These are phyloP conservation scores for Hiodon tergisus DNA, from an alignment of 2,113 vertebrate species.

Conservation along the genomic window DNA sequence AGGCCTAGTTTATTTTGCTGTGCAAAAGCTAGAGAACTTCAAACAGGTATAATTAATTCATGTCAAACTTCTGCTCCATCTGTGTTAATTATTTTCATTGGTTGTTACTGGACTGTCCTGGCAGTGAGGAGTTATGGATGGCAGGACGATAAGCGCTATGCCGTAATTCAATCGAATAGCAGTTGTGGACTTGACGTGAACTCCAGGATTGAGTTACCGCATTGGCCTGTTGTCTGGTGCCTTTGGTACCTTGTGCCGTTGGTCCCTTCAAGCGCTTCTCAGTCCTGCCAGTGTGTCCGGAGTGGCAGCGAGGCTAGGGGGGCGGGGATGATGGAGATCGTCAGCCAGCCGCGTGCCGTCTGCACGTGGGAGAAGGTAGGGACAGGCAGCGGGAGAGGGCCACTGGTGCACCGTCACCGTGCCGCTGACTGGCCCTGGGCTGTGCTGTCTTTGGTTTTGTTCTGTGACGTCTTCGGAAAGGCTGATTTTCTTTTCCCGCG, in stretches of 20 bases:
- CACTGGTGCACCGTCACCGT: too few relatives aligned
- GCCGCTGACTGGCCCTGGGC: too few relatives aligned
- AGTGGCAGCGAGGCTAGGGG: neutral
- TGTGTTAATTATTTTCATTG: conserved; percentile 27
- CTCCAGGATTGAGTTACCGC: conserved; percentile 52
- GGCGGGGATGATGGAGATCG: conserved; percentile 62
- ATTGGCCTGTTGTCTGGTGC: conserved; percentile 26
- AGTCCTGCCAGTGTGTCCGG: too few relatives aligned
- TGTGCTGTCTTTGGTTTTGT: neutral
- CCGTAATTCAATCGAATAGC: conserved; percentile 56
- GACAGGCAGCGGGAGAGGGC: neutral
- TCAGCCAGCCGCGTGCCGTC: conserved; percentile 59
- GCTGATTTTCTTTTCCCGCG: neutral
- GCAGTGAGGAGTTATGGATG: conserved; percentile 32
- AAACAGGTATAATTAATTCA: neutral
- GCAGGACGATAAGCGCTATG: conserved; percentile 31
- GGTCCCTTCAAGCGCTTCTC: too few relatives aligned
- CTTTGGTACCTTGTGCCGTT: too few relatives aligned
- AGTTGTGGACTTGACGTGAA: conserved; percentile 42
- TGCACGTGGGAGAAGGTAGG: conserved; percentile 71
- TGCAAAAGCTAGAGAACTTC: neutral
- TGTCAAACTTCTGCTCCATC: neutral
- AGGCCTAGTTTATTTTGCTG: neutral
- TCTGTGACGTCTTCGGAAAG: neutral
- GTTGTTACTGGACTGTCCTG: conserved; percentile 18